Evolutionary conservation across 2,797 vertebrate genomes (phyloP).

Genomic region (Sebastes wilsoni): DNA sequence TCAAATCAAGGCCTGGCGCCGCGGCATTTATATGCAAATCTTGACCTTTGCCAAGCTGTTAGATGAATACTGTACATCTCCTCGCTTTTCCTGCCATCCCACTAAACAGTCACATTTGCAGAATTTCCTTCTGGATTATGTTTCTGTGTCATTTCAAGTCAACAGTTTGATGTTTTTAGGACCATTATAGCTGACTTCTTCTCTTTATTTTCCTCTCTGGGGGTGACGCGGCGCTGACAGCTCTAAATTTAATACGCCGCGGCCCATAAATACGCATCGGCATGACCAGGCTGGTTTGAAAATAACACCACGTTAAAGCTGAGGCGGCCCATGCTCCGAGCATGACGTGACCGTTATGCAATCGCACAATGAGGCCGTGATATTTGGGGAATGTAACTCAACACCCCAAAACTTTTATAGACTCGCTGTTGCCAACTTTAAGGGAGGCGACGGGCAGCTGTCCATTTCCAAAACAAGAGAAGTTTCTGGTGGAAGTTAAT

Average conservation of each 20-base stretch:
- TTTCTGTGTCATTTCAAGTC: slow-evolving; percentile 8
- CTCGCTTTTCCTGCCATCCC: background rate
- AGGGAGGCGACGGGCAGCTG: slow-evolving; percentile 3
- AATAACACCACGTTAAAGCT: slow-evolving; percentile 65
- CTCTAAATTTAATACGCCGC: slow-evolving; percentile 62
- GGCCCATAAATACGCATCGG: slow-evolving; percentile 52
- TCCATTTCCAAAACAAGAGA: background rate
- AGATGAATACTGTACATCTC: slow-evolving; percentile 7
- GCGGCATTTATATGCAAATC: slow-evolving; percentile 56
- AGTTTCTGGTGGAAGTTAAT: background rate
- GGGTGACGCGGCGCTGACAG: slow-evolving; percentile 58
- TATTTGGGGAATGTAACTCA: slow-evolving; percentile 66
- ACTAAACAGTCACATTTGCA: slow-evolving; percentile 27
- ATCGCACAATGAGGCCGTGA: slow-evolving; percentile 46
- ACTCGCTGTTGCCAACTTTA: slow-evolving; percentile 57
- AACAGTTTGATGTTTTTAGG: slow-evolving; percentile 10
- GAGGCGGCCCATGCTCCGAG: slow-evolving; percentile 45
- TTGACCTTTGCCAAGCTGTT: slow-evolving; percentile 53
- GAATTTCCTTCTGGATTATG: background rate
- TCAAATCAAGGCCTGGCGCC: slow-evolving; percentile 26
- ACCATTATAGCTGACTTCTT: slow-evolving; percentile 9
- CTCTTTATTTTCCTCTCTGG: slow-evolving; percentile 19
- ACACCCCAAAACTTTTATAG: slow-evolving; percentile 61
- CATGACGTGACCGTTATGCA: slow-evolving; percentile 70
- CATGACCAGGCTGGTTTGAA: slow-evolving; percentile 75